A percentile compares a stretch with the other conserved stretches of the same genome.
These are phyloP conservation scores for Epinephelus awoara DNA, from an alignment of 2,797 vertebrate genomes.

Conservation along the genomic window DNA sequence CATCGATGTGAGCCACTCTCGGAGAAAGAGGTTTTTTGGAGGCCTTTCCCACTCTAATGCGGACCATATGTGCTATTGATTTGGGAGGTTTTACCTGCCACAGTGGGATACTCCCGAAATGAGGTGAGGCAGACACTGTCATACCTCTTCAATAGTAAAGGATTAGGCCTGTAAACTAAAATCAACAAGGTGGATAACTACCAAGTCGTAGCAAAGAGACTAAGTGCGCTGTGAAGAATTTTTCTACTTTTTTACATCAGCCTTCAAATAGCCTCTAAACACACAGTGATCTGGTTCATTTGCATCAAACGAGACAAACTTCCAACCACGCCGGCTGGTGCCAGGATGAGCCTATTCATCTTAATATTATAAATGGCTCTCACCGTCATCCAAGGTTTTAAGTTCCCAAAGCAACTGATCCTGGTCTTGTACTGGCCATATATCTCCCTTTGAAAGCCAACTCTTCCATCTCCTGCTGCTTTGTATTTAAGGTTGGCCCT, in stretches of 20 bases:
- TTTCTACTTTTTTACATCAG: constrained; percentile 5
- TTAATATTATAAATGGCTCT: constrained; percentile 84
- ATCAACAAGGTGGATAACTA: constrained; percentile 78
- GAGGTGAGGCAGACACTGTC: constrained; percentile 75
- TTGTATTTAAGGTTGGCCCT: constrained; percentile 82
- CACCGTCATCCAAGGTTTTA: constrained; percentile 86
- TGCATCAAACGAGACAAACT: constrained; percentile 82
- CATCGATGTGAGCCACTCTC: constrained; percentile 84
- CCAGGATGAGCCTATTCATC: constrained; percentile 80
- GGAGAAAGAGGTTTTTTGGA: constrained; percentile 75
- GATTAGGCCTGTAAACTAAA: constrained; percentile 76
- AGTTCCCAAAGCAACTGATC: constrained; percentile 85
- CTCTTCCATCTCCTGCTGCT: constrained; percentile 81
- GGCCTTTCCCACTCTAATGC: constrained; percentile 84
- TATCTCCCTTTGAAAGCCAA: constrained; percentile 80
- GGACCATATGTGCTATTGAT: constrained; percentile 86
- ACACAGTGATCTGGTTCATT: constrained; percentile 73
- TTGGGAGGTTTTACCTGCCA: constrained; percentile 83
- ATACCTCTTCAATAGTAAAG: constrained; percentile 63
- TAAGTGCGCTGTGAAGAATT: neutral
- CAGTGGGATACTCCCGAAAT: constrained; percentile 73
- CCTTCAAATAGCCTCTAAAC: constrained; percentile 54
- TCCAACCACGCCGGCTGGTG: constrained; percentile 64
- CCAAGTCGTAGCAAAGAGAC: constrained; percentile 25
- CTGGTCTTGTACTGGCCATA: constrained; percentile 75